A percentile compares a stretch with the other conserved stretches of the same genome.
Evolutionary conservation across 2,113 vertebrate genomes (phyloP).

Genomic region (Dinomys branickii): DNA sequence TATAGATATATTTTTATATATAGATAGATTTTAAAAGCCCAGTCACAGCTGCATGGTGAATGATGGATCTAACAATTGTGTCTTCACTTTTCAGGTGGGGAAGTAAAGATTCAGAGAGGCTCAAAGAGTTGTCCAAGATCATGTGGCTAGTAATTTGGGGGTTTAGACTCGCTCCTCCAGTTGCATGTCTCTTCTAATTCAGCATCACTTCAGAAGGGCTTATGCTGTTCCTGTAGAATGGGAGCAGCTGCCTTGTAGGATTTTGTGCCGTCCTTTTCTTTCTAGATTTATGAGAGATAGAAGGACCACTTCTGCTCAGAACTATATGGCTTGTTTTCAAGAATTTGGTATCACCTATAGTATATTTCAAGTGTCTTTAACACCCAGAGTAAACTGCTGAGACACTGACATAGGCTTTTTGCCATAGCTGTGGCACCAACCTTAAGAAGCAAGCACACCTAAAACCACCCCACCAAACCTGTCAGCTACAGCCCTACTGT

Average conservation of each 20-base stretch:
- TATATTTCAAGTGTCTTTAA: not conserved
- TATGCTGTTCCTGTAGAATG: not conserved
- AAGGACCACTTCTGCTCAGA: not conserved
- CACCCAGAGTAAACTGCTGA: not conserved
- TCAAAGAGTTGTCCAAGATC: not conserved
- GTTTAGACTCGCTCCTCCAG: not conserved
- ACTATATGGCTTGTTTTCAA: not conserved
- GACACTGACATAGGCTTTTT: not conserved
- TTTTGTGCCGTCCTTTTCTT: not conserved
- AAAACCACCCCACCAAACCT: not conserved
- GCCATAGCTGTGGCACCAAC: not conserved
- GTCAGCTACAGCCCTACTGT: not conserved
- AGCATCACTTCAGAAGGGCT: not conserved
- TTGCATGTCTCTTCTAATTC: not conserved
- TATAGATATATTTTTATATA: no score
- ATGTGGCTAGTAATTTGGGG: not conserved
- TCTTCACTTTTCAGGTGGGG: not conserved
- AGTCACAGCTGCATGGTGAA: not conserved
- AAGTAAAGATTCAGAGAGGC: not conserved
- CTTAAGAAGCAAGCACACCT: not conserved
- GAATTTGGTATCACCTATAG: not conserved
- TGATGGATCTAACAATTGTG: not conserved
- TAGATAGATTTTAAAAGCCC: not conserved
- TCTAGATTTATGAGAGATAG: not conserved
- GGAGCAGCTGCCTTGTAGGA: not conserved